Evolutionary conservation across 2,888 invertebrate genomes (phyloP), one percentile per base, ranked within the genome.

Genomic region (Platycheirus rosarum): DNA sequence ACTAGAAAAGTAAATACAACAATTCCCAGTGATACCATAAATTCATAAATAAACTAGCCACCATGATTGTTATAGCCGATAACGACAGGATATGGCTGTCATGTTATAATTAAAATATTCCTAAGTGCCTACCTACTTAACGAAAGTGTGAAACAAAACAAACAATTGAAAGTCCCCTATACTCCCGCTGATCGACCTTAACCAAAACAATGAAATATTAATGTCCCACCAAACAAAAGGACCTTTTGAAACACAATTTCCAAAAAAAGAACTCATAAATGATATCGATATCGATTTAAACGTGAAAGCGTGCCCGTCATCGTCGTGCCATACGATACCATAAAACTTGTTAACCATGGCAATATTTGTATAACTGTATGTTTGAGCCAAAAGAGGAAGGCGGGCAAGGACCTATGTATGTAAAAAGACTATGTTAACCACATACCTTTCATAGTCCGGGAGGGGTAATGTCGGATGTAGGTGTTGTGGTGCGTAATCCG

Each of bases 371-470:
- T 51, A 23, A n/a, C n/a, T n/a, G 37, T 20, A 37, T 7, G n/a
- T 37, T 37, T 37, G 20, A 26, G 2, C 26, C 6, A 26, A 23
- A 23, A 23, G 6, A 23, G 6, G 6, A 23, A 23, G 6, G 8
- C 8, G 8, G 4, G 8, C 8, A 32, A 6, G 26, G 3, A 32
- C 29, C 29, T 32, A 3, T 32, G 8, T 32, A 32, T 32, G 29
- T 32, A 32, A 26, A 46, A 57, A 57, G 46, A 63, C 14, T 6
- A 42, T 57, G 57, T 40, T 57, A 44, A 60, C 23, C 23, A 86
- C 88, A 88, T 87, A 91, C 90, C 91, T 88, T 87, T 91, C 91
- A 86, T 91, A 91, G 87, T 91, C 91, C 79, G 91, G 91, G 85
- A 91, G 86, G 66, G 90, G 89, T 86, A 88, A 86, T 84, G 89